A percentile compares a stretch with the other conserved stretches of the same genome.
Evolutionary conservation across 2,888 invertebrate genomes (phyloP).

Genomic region (Schizotus pectinicornis): DNA sequence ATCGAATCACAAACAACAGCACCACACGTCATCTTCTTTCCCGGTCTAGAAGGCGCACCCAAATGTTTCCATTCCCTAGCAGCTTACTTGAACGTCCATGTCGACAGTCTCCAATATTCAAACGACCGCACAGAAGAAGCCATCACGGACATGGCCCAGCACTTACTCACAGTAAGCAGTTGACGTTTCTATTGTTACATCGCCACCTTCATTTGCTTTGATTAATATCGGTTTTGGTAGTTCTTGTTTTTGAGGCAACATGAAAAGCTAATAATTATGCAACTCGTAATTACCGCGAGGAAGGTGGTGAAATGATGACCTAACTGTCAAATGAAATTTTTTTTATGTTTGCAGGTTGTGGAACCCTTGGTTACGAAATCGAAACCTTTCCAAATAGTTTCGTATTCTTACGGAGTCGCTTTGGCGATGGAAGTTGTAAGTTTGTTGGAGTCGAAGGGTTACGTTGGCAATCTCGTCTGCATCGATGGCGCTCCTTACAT

Average conservation of each 20-base stretch:
- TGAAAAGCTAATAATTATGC: no score
- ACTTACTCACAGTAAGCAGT: slow-evolving; percentile 61
- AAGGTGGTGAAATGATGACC: no score
- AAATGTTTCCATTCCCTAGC: slow-evolving; percentile 62
- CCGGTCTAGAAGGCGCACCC: slow-evolving; percentile 73
- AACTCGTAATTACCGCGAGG: no score
- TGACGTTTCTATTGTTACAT: slow-evolving; percentile 22
- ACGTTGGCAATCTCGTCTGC: slow-evolving; percentile 70
- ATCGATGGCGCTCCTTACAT: slow-evolving; percentile 82
- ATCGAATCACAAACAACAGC: slow-evolving; percentile 13
- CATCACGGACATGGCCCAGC: slow-evolving; percentile 61
- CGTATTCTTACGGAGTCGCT: slow-evolving; percentile 87
- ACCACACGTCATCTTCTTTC: slow-evolving; percentile 65
- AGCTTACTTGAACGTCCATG: slow-evolving; percentile 60
- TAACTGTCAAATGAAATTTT: no score
- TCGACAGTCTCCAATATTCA: slow-evolving; percentile 64
- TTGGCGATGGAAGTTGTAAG: slow-evolving; percentile 79
- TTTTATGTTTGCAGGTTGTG: slow-evolving; percentile 61
- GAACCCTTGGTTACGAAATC: slow-evolving; percentile 62
- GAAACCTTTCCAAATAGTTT: slow-evolving; percentile 74
- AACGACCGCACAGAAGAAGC: slow-evolving; percentile 57
- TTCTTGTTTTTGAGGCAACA: no score
- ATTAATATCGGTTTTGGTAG: no score
- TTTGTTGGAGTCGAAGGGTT: slow-evolving; percentile 72
- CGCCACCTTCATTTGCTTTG: no score